These are phyloP conservation scores for Lithobates pipiens DNA, from an alignment of 2,797 vertebrate genomes.

Conservation along the genomic window DNA sequence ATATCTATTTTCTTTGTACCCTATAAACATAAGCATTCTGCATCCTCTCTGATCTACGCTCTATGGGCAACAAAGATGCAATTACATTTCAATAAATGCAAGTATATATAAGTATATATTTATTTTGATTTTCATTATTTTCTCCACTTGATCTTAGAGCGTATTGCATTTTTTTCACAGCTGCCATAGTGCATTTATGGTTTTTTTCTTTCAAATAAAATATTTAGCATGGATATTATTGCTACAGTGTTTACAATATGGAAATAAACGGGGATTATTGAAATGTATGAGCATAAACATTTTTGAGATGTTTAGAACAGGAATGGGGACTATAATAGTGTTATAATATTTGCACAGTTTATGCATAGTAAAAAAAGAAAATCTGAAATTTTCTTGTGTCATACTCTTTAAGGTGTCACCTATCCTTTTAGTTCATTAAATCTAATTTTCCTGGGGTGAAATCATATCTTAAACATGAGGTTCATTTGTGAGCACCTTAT, in stretches of 20 bases:
- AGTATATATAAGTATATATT: slow-evolving; percentile 48
- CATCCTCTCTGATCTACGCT: slow-evolving; percentile 36
- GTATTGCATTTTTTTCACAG: slow-evolving; percentile 17
- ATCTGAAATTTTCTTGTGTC: neutral
- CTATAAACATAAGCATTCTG: slow-evolving; percentile 54
- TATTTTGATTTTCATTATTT: slow-evolving; percentile 45
- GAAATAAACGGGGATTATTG: slow-evolving; percentile 6
- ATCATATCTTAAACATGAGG: no score
- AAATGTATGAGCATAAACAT: slow-evolving; percentile 3
- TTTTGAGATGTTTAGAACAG: neutral
- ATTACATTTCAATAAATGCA: slow-evolving; percentile 61
- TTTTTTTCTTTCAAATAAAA: neutral
- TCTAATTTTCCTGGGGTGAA: neutral
- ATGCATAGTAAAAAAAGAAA: neutral
- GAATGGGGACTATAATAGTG: neutral
- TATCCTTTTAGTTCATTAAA: neutral
- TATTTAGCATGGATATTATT: slow-evolving; percentile 7
- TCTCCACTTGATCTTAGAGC: slow-evolving; percentile 37
- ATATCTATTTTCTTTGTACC: slow-evolving; percentile 60
- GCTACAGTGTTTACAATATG: slow-evolving; percentile 1
- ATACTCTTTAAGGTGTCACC: neutral
- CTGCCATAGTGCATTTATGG: slow-evolving; percentile 7
- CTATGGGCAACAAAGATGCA: slow-evolving; percentile 41
- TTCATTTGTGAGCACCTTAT: no score
- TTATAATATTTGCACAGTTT: neutral